Conservation (phyloP, 2,797 vertebrate genomes). For the Mustela erminea region DNA sequence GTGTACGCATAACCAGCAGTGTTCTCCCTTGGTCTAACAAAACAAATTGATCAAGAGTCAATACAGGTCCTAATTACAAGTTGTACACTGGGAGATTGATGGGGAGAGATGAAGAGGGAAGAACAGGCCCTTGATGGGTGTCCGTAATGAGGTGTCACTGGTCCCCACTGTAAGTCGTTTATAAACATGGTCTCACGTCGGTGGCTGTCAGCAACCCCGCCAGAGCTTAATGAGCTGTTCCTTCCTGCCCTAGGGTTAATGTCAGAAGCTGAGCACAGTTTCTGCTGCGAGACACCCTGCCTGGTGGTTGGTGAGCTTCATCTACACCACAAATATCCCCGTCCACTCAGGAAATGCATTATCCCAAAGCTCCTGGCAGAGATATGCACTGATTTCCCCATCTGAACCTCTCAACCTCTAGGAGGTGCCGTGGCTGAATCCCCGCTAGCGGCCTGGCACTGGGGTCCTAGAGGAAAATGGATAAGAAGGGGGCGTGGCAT, state of each 20-base stretch:
- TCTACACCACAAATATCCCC: constrained; percentile 78
- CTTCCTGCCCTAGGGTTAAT: constrained; percentile 85
- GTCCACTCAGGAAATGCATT: constrained; percentile 82
- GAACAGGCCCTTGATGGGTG: constrained; percentile 62
- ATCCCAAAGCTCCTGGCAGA: constrained; percentile 76
- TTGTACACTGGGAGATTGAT: constrained; percentile 75
- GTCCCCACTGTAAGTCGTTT: constrained; percentile 84
- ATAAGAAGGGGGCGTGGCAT: neutral
- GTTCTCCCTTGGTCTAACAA: constrained; percentile 65
- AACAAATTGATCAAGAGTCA: constrained; percentile 81
- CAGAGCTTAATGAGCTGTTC: constrained; percentile 88
- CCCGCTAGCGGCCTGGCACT: neutral
- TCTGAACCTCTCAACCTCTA: neutral
- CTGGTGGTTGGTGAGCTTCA: constrained; percentile 79
- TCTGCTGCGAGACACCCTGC: constrained; percentile 71
- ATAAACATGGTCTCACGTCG: constrained; percentile 84
- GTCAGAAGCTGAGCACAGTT: constrained; percentile 85
- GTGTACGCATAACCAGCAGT: constrained; percentile 15
- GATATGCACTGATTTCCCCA: neutral
- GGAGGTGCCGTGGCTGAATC: neutral
- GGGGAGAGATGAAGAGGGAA: constrained; percentile 69
- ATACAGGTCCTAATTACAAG: constrained; percentile 79
- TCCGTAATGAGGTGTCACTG: constrained; percentile 83
- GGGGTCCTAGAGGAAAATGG: neutral
- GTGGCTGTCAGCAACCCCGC: constrained; percentile 84